These are phyloP conservation scores for Patella ulyssiponensis DNA, from an alignment of 2,888 invertebrate genomes.

Conservation along the genomic window DNA sequence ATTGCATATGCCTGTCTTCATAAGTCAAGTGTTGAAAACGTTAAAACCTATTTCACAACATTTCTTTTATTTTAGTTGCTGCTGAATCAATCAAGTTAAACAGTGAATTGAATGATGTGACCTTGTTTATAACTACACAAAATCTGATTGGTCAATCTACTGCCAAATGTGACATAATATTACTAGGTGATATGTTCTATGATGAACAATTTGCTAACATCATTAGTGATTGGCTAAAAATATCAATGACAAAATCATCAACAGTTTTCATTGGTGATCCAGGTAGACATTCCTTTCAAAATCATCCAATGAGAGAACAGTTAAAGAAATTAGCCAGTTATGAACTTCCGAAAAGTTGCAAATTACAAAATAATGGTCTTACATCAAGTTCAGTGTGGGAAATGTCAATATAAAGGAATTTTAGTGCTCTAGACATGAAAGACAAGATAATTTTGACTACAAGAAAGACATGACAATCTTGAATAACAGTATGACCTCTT, in stretches of 20 bases:
- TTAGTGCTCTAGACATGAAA: no score
- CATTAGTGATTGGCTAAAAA: slow-evolving; percentile 53
- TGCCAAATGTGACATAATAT: slow-evolving; percentile 75
- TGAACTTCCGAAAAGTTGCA: slow-evolving; percentile 44
- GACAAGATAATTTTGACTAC: no score
- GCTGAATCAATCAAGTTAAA: slow-evolving; percentile 62
- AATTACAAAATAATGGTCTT: slow-evolving; percentile 57
- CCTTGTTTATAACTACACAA: slow-evolving; percentile 78
- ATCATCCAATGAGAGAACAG: slow-evolving; percentile 48
- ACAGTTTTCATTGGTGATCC: slow-evolving; percentile 64
- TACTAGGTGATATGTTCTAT: slow-evolving; percentile 83
- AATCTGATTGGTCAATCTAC: slow-evolving; percentile 56
- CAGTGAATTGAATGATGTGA: slow-evolving; percentile 54
- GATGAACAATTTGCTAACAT: slow-evolving; percentile 71
- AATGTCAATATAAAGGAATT: slow-evolving; percentile 3
- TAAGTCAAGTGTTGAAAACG: no score
- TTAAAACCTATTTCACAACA: neutral
- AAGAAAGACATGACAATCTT: no score
- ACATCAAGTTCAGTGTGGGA: slow-evolving; percentile 53
- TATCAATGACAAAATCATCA: slow-evolving; percentile 34
- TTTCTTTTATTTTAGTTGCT: slow-evolving; percentile 59
- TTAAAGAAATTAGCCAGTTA: slow-evolving; percentile 44
- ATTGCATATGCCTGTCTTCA: no score
- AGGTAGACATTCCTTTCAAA: slow-evolving; percentile 51
- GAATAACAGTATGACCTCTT: no score